Percentiles rank a stretch among this genome's conserved stretches.
phyloP scores from a whole-genome alignment of 2,797 vertebrate species.

The Catamblyrhynchus diadema region DNA sequence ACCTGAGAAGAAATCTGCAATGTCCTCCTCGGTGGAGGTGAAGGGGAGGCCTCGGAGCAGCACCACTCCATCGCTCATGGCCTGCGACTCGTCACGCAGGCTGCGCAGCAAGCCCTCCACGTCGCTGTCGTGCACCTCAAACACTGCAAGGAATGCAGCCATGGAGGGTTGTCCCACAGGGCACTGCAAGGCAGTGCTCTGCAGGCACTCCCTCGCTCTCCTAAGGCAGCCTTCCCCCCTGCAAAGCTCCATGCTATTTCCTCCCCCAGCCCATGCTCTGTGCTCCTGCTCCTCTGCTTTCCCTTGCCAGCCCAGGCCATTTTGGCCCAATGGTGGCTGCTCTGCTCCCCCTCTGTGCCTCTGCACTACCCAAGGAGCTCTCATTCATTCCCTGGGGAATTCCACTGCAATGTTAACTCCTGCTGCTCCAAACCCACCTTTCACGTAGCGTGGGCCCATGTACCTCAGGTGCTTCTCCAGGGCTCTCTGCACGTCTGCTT shows the following conservation, averaged over 20 bases:
- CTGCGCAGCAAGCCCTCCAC: constrained; percentile 82
- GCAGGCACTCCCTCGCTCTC: background rate
- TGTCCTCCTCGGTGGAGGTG: constrained; percentile 80
- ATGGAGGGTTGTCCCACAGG: rapidly evolving
- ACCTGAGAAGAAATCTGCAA: constrained; percentile 88
- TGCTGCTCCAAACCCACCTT: constrained; percentile 77
- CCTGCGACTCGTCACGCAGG: constrained; percentile 62
- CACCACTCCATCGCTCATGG: constrained; percentile 75
- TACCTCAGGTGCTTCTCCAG: constrained; percentile 89
- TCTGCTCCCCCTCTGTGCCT: background rate
- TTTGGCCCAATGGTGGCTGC: background rate
- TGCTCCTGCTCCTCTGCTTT: background rate
- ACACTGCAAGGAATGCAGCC: constrained; percentile 74
- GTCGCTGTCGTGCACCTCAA: constrained; percentile 85
- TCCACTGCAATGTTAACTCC: rapidly evolving
- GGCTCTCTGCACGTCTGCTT: constrained; percentile 87
- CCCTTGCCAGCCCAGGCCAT: background rate
- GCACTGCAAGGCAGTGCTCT: background rate
- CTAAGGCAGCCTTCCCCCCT: rapidly evolving
- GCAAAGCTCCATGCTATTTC: rapidly evolving
- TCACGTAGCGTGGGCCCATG: constrained; percentile 89
- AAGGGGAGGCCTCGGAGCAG: constrained; percentile 88
- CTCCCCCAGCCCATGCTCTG: rapidly evolving
- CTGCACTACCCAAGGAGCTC: background rate
- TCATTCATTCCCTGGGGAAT: rapidly evolving